Conservation (phyloP, 2,113 vertebrate genomes). For the Syngnathus typhle region DNA sequence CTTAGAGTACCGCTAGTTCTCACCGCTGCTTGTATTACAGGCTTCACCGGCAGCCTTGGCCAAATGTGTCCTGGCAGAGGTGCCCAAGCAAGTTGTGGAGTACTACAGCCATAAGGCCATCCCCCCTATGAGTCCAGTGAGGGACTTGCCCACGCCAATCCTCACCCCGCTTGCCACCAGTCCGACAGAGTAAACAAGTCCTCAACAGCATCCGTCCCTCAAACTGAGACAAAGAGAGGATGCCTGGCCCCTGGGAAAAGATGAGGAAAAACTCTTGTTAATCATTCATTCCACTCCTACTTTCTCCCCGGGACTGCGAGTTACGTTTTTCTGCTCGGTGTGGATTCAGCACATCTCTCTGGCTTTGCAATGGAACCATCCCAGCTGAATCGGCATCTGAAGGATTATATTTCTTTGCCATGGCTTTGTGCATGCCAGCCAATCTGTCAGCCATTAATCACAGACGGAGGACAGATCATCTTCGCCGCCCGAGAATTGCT, state of each 20-base stretch:
- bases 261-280: constrained; percentile 33
- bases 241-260: constrained; percentile 30
- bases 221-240: constrained; percentile 24
- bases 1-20: background rate
- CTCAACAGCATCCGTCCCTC: constrained; percentile 26
- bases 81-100: constrained; percentile 91
- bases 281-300: constrained; percentile 37
- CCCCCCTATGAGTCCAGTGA: constrained; percentile 70
- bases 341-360: constrained; percentile 22
- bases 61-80: constrained; percentile 89
- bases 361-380: constrained; percentile 29
- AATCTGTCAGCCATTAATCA: constrained; percentile 23
- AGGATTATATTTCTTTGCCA: constrained; percentile 18
- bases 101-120: constrained; percentile 89
- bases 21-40: constrained; percentile 61
- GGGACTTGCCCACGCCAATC: constrained; percentile 62
- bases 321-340: constrained; percentile 36
- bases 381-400: constrained; percentile 40
- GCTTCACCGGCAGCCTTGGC: constrained; percentile 85
- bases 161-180: constrained; percentile 69
- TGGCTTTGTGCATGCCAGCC: constrained; percentile 49
- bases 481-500: constrained; percentile 20
- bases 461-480: constrained; percentile 24
- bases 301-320: constrained; percentile 19
- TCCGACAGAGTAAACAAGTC: constrained; percentile 63